Conservation (phyloP, 2,888 invertebrate species). For the Synanthedon andrenaeformis region DNA sequence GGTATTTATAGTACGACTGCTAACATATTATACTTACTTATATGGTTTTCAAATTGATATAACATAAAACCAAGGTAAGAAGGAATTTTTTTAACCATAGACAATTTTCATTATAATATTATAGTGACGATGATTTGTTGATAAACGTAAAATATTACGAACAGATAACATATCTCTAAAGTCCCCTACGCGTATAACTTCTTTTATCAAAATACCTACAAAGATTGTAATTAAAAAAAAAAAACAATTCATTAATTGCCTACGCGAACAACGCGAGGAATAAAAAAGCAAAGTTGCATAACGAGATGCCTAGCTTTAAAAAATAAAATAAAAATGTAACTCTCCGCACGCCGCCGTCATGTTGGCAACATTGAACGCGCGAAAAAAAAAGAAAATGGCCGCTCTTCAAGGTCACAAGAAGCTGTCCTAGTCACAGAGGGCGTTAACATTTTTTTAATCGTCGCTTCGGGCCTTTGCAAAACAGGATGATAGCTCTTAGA, state of each 20-base stretch:
- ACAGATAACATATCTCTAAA: slow-evolving; percentile 5
- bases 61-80: too few species aligned
- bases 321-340: slow-evolving; percentile 41
- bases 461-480: slow-evolving; percentile 34
- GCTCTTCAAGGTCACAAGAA: slow-evolving; percentile 61
- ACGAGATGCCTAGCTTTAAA: slow-evolving; percentile 41
- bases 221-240: neutral
- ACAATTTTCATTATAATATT: too few species aligned
- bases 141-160: too few species aligned
- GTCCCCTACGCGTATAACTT: slow-evolving; percentile 1
- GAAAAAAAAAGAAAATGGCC: slow-evolving; percentile 66
- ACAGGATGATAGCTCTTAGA: slow-evolving; percentile 30
- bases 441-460: slow-evolving; percentile 57
- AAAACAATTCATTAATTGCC: slow-evolving; percentile 3
- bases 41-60: too few species aligned
- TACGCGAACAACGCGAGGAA: slow-evolving; percentile 1
- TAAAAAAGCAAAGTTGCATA: slow-evolving; percentile 43
- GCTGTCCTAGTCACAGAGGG: slow-evolving; percentile 67
- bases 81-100: too few species aligned
- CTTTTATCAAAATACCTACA: slow-evolving; percentile 1
- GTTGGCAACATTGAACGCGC: slow-evolving; percentile 64
- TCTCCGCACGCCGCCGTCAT: slow-evolving; percentile 42
- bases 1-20: too few species aligned
- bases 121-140: too few species aligned
- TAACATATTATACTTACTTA: too few species aligned